Conservation (phyloP, 37 sponge, comb jelly and placozoan species). For the Mnemiopsis leidyi region DNA sequence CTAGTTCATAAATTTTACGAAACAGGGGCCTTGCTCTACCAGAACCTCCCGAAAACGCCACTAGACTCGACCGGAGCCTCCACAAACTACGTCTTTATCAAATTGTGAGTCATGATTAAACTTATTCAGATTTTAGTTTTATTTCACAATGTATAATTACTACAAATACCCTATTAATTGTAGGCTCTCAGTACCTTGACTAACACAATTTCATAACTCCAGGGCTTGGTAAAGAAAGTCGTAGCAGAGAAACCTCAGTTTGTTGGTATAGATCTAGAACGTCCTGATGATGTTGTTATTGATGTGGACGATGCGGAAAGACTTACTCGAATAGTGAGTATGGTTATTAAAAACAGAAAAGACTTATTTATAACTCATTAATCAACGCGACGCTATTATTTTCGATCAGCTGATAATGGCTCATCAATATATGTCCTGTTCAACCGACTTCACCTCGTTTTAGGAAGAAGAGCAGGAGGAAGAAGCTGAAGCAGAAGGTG, state of each 20-base stretch:
- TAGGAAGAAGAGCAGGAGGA: neutral
- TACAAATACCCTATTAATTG: too few relatives aligned
- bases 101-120: constrained; percentile 30
- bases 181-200: too few relatives aligned
- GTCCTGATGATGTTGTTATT: neutral
- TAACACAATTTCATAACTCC: too few relatives aligned
- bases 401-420: too few relatives aligned
- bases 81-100: constrained; percentile 35
- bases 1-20: too few relatives aligned
- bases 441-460: too few relatives aligned
- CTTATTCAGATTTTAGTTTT: too few relatives aligned
- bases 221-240: neutral
- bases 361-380: too few relatives aligned
- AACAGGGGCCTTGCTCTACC: constrained; percentile 1
- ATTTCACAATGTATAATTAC: too few relatives aligned
- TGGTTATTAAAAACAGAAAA: too few relatives aligned
- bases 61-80: constrained; percentile 14
- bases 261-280: constrained; percentile 7
- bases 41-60: neutral
- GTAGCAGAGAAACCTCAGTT: constrained; percentile 20
- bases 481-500: neutral
- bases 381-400: too few relatives aligned
- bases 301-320: neutral
- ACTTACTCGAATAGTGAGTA: neutral
- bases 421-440: too few relatives aligned